Evolutionary conservation across 2,113 vertebrate genomes (phyloP), one percentile per base, ranked within the genome.

Genomic region (Jaculus jaculus): DNA sequence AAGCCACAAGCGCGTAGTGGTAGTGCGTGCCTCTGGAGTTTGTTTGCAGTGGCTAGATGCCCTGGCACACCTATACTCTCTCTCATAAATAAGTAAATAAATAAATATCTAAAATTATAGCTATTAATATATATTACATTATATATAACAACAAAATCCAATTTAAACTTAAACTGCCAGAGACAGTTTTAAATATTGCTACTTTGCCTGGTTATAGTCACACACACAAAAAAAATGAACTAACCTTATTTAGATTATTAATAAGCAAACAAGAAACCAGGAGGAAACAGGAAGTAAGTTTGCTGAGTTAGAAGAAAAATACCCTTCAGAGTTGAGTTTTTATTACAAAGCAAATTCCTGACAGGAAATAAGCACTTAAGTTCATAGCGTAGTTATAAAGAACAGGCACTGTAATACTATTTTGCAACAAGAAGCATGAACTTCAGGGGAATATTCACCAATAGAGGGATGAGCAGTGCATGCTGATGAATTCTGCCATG

Each of bases 281-380:
- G 88, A 87, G 89, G 93, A 96, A 96, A 96, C 51, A 96, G 96
- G 96, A 97, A 96, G 82, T 71, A 63, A 90, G 32, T 11, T 5
- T 32, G 89, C 12, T 83, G 96, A 97, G 87, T 37, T 32, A 84
- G 95, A 95, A 97, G 86, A 89, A 96, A 93, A 96, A 97, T 39
- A 92, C 20, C 77, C 63, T 34, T 61, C 34, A 34, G 90, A 81
- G 16, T 87, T 87, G 84, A 75, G 10, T 84, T 93, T 87, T 75
- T 77, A 84, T 66, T 65, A 97, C 87, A 37, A 95, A 96, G 90
- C 89, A 92, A 68, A 89, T 92, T 87, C 85, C 74, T 90, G 73
- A 90, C 68, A 95, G 91, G 74, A 93, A 96, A 94, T 83, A 84
- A 87, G 90, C 47, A 69, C 17, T 84, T 82, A 85, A 85, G 10